Percentiles rank a stretch among this genome's conserved stretches.
These are phyloP conservation scores for Clepsis dumicolana DNA, from an alignment of 2,888 invertebrate genomes.

Conservation along the genomic window DNA sequence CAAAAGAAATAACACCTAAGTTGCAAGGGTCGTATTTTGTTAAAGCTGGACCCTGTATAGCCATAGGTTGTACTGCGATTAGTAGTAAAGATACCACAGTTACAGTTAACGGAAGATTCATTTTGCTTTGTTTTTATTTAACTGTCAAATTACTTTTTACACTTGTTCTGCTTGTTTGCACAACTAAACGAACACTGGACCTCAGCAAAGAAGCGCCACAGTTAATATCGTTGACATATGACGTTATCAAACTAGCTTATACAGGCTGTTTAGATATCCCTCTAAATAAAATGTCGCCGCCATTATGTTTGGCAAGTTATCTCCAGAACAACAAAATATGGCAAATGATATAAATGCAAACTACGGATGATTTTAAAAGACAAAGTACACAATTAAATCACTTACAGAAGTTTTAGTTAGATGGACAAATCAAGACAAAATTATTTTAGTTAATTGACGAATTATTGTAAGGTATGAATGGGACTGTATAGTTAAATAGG, in stretches of 20 bases:
- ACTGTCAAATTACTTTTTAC: slow-evolving; percentile 6
- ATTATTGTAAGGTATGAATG: too few relatives aligned
- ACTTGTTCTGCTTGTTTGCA: slow-evolving; percentile 4
- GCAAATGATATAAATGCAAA: too few relatives aligned
- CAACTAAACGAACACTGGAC: slow-evolving; percentile 23
- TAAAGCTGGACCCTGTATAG: slow-evolving; percentile 65
- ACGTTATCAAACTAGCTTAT: slow-evolving; percentile 44
- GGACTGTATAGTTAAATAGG: too few relatives aligned
- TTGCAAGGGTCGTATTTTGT: slow-evolving; percentile 77
- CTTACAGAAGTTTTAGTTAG: too few relatives aligned
- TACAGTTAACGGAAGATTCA: slow-evolving; percentile 46
- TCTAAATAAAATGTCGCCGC: background rate
- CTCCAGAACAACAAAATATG: too few relatives aligned
- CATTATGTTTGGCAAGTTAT: too few relatives aligned
- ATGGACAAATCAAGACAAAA: too few relatives aligned
- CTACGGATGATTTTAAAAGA: too few relatives aligned
- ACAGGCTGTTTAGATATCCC: slow-evolving; percentile 55
- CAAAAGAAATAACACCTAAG: slow-evolving; percentile 71
- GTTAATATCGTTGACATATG: slow-evolving; percentile 27
- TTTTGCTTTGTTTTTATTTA: slow-evolving; percentile 39
- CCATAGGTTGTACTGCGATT: slow-evolving; percentile 59
- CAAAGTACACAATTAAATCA: too few relatives aligned
- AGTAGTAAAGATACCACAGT: slow-evolving; percentile 45
- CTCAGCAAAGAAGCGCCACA: slow-evolving; percentile 4
- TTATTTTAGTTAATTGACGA: too few relatives aligned